Base-by-base conservation (phyloP, 2,797 vertebrate species). In the Notoglanidium macrostoma region DNA sequence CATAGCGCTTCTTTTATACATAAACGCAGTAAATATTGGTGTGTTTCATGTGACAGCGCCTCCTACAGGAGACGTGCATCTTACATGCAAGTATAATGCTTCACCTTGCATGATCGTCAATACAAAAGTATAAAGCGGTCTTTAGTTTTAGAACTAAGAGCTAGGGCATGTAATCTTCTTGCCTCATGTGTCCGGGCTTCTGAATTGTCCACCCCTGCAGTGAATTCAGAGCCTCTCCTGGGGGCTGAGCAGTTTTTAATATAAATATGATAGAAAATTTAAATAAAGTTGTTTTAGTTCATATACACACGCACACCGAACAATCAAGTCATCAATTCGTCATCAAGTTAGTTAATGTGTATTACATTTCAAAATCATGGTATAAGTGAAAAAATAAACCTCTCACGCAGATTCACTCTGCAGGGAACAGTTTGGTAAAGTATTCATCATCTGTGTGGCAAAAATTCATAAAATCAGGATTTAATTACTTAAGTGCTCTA, bases 311-410 rank as follows among this genome's bases (percentile, higher is more conserved):
- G 19, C 11, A 65, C 32, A 55, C 70, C 46, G 49, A 79, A 84
- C 26, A 84, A 79, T 79, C 68, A n/a, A 72, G 46, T 40, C 23
- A 46, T 76, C 78, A 88, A 68, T 80, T 68, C 76, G 67, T 86
- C 57, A 86, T 89, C 70, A 85, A 78, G 88, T 83, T 67, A 89
- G 89, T 89, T 61, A 88, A 88, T 87, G 79, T 88, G 88, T 83
- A 70, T 86, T 84, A 84, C 83, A 90, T 90, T 89, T 89, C 40
- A 89, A 87, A 85, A 89, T 80, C 80, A 81, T 63, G 78, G 88
- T 84, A 76, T 85, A 83, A 59, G 2, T 73, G 5, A 72, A 88
- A 90, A 87, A 88, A 90, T 84, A 44, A 87, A 86, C 68, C 88
- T 77, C 88, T 90, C 32, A 49, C 77, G 72, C 59, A 84, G 86